Evolutionary conservation across 2,113 vertebrate species (phyloP).

Genomic region (Istiophorus platypterus): DNA sequence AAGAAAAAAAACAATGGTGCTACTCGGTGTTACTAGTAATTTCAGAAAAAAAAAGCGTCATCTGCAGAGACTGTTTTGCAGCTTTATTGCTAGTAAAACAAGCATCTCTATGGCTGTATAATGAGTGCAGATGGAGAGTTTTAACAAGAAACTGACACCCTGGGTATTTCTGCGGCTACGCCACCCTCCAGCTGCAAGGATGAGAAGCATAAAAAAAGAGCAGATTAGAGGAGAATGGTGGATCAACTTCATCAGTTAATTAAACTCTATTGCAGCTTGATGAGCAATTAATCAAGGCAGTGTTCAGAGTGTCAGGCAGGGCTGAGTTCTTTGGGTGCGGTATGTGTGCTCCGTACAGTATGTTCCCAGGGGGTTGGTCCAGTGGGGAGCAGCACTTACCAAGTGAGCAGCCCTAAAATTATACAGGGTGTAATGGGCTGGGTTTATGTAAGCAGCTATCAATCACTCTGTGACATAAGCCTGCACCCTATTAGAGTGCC

Average conservation of each 20-base stretch:
- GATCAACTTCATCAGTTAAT: slow-evolving; percentile 85
- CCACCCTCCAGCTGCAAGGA: slow-evolving; percentile 77
- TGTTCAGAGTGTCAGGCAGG: slow-evolving; percentile 73
- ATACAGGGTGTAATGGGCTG: slow-evolving; percentile 64
- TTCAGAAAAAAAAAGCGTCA: slow-evolving; percentile 19
- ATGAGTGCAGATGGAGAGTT: slow-evolving; percentile 72
- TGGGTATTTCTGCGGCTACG: slow-evolving; percentile 63
- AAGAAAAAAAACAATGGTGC: background rate
- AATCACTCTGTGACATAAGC: slow-evolving; percentile 78
- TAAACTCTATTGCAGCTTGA: slow-evolving; percentile 85
- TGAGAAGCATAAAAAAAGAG: slow-evolving; percentile 67
- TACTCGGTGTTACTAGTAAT: slow-evolving; percentile 34
- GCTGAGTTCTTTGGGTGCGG: slow-evolving; percentile 72
- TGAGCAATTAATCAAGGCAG: slow-evolving; percentile 87
- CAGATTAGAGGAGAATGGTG: slow-evolving; percentile 78
- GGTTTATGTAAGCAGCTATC: slow-evolving; percentile 79
- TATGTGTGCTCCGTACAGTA: slow-evolving; percentile 50
- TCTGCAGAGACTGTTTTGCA: slow-evolving; percentile 54
- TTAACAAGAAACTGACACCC: slow-evolving; percentile 69
- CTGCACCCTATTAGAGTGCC: slow-evolving; percentile 66
- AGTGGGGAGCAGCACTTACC: slow-evolving; percentile 64
- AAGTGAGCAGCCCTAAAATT: slow-evolving; percentile 66
- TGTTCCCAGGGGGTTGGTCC: slow-evolving; percentile 58
- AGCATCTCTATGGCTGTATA: slow-evolving; percentile 57
- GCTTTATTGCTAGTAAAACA: slow-evolving; percentile 57